Base-by-base conservation (phyloP, 2,888 invertebrate species). In the Mycalesis mineus region DNA sequence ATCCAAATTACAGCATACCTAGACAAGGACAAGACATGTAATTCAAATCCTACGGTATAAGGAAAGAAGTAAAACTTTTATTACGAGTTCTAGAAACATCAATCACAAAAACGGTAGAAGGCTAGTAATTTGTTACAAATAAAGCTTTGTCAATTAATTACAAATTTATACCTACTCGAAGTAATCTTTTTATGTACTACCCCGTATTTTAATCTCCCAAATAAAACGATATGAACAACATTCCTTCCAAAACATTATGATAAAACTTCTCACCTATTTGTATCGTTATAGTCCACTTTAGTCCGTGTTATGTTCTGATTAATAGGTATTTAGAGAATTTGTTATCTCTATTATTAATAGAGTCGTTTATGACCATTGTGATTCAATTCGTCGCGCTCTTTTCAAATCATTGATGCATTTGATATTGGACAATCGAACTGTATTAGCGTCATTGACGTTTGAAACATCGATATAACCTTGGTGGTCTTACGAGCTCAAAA, bases 321-420 rank as follows among this genome's bases (percentile, higher is more conserved):
- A 61, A 63, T 58, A 61, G 28, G 41, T 42, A 39, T 57, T 49
- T 56, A 57, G 63, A 62, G 60, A 63, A 55, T 60, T 66, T 58
- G 65, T 65, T 67, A 68, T 58, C 53, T 60, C 40, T n/a, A 55
- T 65, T 63, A 63, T 64, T 65, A 58, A 64, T 60, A 58, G 63
- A 62, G 55, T 58, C 58, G 56, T 64, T 64, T 60, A 49, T 55
- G 33, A 48, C 62, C 55, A 66, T 68, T 68, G 70, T 72, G 68
- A 67, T 73, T 57, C 70, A 68, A 82, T 84, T 82, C 69, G 80
- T 74, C 70, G 60, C 80, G 82, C 78, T 80, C 72, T 72, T 66
- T 62, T 72, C 47, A 74, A 73, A 68, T 66, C 68, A 77, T 70
- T 70, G 74, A 70, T 67, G 68, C 68, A 66, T 74, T 74, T 69